These are phyloP conservation scores for Bos indicus DNA, from an alignment of 2,113 vertebrate genomes.

Conservation along the genomic window DNA sequence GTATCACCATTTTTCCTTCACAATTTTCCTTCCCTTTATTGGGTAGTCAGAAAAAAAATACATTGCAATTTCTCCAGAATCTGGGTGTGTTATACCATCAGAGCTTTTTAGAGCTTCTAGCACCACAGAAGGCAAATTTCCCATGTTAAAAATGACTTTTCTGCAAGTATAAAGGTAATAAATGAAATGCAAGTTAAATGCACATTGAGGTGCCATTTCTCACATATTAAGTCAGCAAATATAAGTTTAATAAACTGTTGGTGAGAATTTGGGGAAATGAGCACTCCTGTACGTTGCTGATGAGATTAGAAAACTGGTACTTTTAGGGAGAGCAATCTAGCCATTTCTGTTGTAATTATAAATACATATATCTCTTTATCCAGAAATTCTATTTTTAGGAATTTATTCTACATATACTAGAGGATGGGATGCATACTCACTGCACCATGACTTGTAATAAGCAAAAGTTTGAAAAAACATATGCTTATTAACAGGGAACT, in stretches of 20 bases:
- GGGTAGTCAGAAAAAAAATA: neutral
- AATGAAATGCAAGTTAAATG: neutral
- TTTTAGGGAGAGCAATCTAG: neutral
- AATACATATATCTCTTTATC: neutral
- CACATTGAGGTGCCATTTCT: neutral
- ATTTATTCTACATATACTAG: neutral
- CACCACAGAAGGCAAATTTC: neutral
- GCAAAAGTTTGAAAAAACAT: conserved; percentile 30
- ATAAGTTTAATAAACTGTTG: neutral
- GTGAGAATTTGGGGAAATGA: neutral
- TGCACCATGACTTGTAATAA: neutral
- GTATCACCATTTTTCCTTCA: neutral
- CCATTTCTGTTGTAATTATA: conserved; percentile 21
- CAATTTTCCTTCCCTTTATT: neutral
- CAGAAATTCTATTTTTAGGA: neutral
- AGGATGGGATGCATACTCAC: neutral
- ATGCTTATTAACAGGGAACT: neutral
- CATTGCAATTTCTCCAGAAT: neutral
- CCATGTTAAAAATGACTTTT: neutral
- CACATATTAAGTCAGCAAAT: neutral
- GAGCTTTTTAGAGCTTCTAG: neutral
- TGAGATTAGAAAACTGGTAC: neutral
- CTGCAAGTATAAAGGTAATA: neutral
- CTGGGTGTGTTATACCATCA: neutral
- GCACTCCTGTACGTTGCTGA: neutral